These are phyloP conservation scores for Acomys russatus DNA, from an alignment of 2,797 vertebrate species.

Conservation along the genomic window DNA sequence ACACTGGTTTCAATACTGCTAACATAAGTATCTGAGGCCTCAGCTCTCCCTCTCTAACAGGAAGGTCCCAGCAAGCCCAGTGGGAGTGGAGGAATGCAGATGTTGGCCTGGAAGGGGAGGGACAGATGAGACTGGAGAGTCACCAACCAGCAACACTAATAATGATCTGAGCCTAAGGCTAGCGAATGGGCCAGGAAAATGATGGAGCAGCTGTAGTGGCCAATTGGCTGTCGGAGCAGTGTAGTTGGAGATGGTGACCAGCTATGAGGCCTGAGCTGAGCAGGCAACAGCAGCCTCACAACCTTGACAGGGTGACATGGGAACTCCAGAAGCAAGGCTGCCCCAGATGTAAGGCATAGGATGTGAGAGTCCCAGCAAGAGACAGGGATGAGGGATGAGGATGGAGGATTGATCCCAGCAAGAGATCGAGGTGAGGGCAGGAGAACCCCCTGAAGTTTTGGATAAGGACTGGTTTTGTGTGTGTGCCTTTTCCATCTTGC, in stretches of 20 bases:
- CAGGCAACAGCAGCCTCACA: not conserved
- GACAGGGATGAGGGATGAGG: not conserved
- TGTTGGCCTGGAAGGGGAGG: fast-evolving
- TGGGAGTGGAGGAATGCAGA: too few relatives aligned
- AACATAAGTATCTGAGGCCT: not conserved
- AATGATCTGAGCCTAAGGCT: not conserved
- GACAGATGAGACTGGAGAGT: not conserved
- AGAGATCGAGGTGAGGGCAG: fast-evolving
- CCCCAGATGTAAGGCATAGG: not conserved
- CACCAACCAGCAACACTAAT: not conserved
- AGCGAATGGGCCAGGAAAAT: too few relatives aligned
- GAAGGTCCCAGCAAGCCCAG: not conserved
- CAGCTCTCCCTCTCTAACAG: not conserved
- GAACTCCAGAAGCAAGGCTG: not conserved
- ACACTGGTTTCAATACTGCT: not conserved
- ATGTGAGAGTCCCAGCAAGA: not conserved
- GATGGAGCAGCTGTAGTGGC: not conserved
- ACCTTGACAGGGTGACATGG: not conserved
- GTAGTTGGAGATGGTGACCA: not conserved
- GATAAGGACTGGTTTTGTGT: not conserved
- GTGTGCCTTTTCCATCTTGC: too few relatives aligned
- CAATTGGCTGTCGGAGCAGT: not conserved
- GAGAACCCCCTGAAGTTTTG: not conserved
- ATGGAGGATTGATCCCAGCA: too few relatives aligned
- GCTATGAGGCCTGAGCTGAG: not conserved